Evolutionary conservation across 1,140 invertebrate genomes (phyloP), one percentile per base, ranked within the genome.

Genomic region (Aleiodes sp.): DNA sequence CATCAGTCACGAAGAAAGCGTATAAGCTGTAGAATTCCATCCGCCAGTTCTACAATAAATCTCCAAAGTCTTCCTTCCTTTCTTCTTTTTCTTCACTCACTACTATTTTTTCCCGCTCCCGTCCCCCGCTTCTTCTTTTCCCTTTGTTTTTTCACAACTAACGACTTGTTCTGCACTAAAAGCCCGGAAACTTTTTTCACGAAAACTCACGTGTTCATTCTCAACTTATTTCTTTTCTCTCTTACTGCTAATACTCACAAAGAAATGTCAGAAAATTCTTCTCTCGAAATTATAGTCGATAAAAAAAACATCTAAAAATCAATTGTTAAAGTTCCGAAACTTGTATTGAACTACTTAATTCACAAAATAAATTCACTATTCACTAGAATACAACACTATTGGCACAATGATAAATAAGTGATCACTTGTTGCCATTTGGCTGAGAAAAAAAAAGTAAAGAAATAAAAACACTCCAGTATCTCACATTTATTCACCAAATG

Each of bases 401-500:
- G n/a, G 12, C 41, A 46, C n/a, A n/a, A n/a, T 16, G 19, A 46
- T 46, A 14, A 4, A 19, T 46, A 14, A 46, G 19, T 7, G 7
- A 46, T 46, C 41, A 46, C 41, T 46, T 46, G 41, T 46, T 46
- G 41, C 41, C n/a, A n/a, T n/a, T n/a, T n/a, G n/a, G n/a, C n/a
- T n/a, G n/a, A n/a, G n/a, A n/a, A n/a, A n/a, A n/a, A n/a, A n/a
- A 46, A 46, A n/a, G 41, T 16, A 19, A 16, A 7, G 14, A 52
- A 52, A 6, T 52, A 52, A 4, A 52, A 52, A 9, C 19, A 52
- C 46, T 24, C n/a, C n/a, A 52, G 26, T 24, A 21, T 4, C 12
- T 2, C 4, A 2, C 46, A 52, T 21, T 52, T 16, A 43, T 43
- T n/a, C 12, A 52, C 19, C 19, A 21, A 16, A 24, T 52, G 16